A percentile compares a stretch with the other conserved stretches of the same genome.
Conservation (phyloP, 1,140 invertebrate genomes). For the Dendrolimus kikuchii region DNA sequence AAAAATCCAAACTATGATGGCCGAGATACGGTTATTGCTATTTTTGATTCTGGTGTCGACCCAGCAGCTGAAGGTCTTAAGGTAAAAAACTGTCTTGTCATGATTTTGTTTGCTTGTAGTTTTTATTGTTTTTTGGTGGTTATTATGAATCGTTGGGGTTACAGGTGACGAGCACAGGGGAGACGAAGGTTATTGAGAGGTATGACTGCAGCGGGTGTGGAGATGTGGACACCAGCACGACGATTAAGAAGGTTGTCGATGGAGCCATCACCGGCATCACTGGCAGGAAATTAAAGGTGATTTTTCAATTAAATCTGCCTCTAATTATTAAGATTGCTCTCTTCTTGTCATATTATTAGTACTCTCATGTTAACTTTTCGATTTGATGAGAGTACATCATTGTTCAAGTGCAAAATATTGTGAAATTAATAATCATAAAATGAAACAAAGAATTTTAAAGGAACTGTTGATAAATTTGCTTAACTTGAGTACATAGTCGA, state of each 20-base stretch:
- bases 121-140: constrained; percentile 33
- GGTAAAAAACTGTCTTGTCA: constrained; percentile 77
- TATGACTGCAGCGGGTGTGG: constrained; percentile 96
- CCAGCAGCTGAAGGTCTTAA: constrained; percentile 94
- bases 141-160: constrained; percentile 28
- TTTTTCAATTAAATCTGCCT: background rate
- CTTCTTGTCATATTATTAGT: background rate
- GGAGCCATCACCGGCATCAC: constrained; percentile 88
- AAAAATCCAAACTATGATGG: constrained; percentile 97
- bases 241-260: constrained; percentile 70
- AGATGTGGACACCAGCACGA: constrained; percentile 79
- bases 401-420: no score
- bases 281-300: constrained; percentile 90
- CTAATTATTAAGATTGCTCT: background rate
- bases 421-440: no score
- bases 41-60: constrained; percentile 98
- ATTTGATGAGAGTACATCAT: no score
- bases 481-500: no score
- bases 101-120: constrained; percentile 42
- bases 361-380: no score
- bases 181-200: constrained; percentile 94
- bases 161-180: constrained; percentile 89
- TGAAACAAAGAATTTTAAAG: no score
- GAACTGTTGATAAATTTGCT: no score
- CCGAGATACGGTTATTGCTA: constrained; percentile 91